Conservation (phyloP, 1,140 invertebrate species). For the Drosophila nigrodunni region DNA sequence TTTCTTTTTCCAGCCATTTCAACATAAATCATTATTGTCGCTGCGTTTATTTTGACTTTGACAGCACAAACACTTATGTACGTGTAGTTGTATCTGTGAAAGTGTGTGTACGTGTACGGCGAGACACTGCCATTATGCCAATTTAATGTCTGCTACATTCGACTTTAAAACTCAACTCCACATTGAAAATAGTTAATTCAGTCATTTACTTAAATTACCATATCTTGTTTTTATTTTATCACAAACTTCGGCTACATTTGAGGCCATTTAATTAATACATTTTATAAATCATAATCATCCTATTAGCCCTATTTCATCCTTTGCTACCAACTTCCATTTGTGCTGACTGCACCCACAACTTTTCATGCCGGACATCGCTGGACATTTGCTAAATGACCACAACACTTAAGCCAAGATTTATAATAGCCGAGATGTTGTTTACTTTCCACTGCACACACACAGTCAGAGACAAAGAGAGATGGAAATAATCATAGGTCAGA, state of each 20-base stretch:
- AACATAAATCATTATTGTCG: conserved; percentile 75
- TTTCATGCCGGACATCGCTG: conserved; percentile 73
- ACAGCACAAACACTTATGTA: conserved; percentile 68
- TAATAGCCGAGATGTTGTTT: conserved; percentile 70
- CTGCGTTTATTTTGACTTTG: conserved; percentile 76
- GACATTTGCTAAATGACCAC: conserved; percentile 81
- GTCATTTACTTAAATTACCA: neutral
- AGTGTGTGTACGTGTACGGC: conserved; percentile 3
- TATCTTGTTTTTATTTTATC: conserved; percentile 19
- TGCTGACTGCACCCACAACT: conserved; percentile 52
- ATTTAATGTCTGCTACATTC: conserved; percentile 35
- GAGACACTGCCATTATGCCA: conserved; percentile 23
- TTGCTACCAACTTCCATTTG: conserved; percentile 43
- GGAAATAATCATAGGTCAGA: no score
- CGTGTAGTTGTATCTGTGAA: conserved; percentile 1
- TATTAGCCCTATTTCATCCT: conserved; percentile 23
- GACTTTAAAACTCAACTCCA: conserved; percentile 4
- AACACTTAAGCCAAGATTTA: conserved; percentile 74
- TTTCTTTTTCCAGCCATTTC: conserved; percentile 28
- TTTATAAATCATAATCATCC: conserved; percentile 66
- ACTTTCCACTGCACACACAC: conserved; percentile 66
- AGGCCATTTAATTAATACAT: conserved; percentile 75
- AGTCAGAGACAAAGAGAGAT: conserved; percentile 25
- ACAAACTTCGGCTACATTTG: conserved; percentile 29
- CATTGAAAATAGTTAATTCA: neutral